Conservation (phyloP, 2,113 vertebrate genomes). For the Megaleporinus macrocephalus region DNA sequence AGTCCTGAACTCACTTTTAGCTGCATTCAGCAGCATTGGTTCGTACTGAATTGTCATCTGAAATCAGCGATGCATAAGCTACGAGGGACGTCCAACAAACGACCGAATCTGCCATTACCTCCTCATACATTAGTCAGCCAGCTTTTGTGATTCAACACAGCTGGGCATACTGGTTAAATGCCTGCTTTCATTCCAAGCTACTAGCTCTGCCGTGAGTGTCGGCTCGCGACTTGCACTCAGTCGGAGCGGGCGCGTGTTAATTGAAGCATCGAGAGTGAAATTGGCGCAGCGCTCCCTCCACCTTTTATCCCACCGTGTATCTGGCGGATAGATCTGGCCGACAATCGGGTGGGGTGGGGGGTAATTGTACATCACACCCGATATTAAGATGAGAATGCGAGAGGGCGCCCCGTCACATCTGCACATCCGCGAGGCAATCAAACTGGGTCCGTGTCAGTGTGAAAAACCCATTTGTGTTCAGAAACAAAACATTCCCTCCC, state of each 20-base stretch:
- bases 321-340: conserved; percentile 73
- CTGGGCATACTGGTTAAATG: conserved; percentile 10
- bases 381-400: conserved; percentile 80
- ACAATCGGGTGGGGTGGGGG: conserved; percentile 63
- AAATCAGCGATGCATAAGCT: background rate
- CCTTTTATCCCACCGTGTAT: conserved; percentile 70
- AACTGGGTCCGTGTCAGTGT: conserved; percentile 73
- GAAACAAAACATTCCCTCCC: conserved; percentile 85
- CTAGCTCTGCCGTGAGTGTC: background rate
- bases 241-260: conserved; percentile 74
- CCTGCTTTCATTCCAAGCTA: conserved; percentile 13
- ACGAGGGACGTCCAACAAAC: background rate
- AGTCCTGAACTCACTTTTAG: background rate
- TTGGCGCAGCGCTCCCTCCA: conserved; percentile 67
- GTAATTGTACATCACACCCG: conserved; percentile 76
- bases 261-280: conserved; percentile 75
- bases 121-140: background rate
- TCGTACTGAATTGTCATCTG: background rate
- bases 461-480: conserved; percentile 87
- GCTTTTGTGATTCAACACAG: background rate
- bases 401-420: conserved; percentile 79
- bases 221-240: conserved; percentile 22
- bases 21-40: background rate
- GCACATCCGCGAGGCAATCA: conserved; percentile 69
- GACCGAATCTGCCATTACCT: background rate